Conservation (phyloP, 2,888 invertebrate genomes). For the Hirudinaria manillensis region DNA sequence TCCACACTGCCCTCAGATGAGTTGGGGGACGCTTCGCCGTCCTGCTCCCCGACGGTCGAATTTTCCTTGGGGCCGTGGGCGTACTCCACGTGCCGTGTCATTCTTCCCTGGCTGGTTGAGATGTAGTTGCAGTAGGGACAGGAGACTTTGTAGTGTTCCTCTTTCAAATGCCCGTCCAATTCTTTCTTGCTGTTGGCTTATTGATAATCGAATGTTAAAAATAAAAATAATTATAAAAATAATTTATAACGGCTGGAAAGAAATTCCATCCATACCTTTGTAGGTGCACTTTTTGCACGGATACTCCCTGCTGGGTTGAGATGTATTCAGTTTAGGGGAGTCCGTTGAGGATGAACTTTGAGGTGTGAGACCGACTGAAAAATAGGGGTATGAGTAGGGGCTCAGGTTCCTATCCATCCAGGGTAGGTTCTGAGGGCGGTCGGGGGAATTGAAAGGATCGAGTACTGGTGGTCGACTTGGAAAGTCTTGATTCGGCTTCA, state of each 20-base stretch:
- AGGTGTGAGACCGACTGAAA: too few species aligned
- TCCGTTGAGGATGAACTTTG: background rate
- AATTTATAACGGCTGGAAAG: background rate
- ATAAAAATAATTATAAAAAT: background rate
- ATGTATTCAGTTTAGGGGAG: background rate
- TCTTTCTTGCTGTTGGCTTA: conserved; percentile 7
- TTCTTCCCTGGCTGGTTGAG: conserved; percentile 24
- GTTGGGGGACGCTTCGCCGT: background rate
- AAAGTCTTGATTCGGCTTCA: too few species aligned
- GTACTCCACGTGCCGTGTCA: conserved; percentile 17
- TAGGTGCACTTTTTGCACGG: conserved; percentile 1
- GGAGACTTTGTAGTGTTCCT: conserved; percentile 24
- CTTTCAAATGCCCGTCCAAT: conserved; percentile 2
- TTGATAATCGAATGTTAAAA: background rate
- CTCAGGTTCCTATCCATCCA: too few species aligned
- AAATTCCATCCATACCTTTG: background rate
- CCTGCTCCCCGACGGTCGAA: background rate
- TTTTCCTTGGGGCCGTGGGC: conserved; percentile 9
- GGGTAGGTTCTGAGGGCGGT: background rate
- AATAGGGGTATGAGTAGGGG: too few species aligned
- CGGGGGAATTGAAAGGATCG: background rate
- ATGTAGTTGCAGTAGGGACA: conserved; percentile 27
- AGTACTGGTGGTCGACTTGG: too few species aligned
- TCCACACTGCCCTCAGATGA: background rate
- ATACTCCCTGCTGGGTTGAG: background rate